Evolutionary conservation across 2,797 vertebrate species (phyloP).

Genomic region (Manis pentadactyla): DNA sequence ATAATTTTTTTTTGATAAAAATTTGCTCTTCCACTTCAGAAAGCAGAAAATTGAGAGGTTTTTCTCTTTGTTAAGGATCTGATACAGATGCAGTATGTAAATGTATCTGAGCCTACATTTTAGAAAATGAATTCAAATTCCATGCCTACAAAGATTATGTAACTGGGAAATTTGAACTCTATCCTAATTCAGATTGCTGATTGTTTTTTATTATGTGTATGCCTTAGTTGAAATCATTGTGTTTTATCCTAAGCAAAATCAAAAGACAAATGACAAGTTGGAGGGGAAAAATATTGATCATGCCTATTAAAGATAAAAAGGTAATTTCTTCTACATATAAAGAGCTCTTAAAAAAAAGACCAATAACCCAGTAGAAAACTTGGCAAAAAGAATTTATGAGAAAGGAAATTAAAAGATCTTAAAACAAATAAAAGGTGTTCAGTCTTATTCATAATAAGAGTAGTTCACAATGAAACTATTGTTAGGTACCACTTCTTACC

Average conservation of each 20-base stretch:
- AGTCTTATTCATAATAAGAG: constrained; percentile 20
- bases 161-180: neutral
- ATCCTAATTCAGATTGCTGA: constrained; percentile 12
- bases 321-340: neutral
- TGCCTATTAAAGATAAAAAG: neutral
- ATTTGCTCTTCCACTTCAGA: constrained; percentile 14
- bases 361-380: neutral
- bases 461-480: constrained; percentile 42
- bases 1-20: constrained; percentile 21
- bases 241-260: constrained; percentile 44
- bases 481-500: neutral
- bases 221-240: neutral
- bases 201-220: constrained; percentile 17
- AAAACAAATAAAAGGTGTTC: neutral
- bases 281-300: neutral
- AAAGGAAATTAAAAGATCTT: constrained; percentile 33
- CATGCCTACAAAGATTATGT: neutral
- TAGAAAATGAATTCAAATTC: constrained; percentile 56
- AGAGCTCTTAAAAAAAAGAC: neutral
- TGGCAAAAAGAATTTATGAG: neutral
- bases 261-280: neutral
- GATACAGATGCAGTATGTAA: neutral
- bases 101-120: constrained; percentile 2
- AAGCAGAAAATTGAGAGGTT: neutral
- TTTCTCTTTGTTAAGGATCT: constrained; percentile 42